phyloP scores from a whole-genome alignment of 2,797 vertebrate species.

The Botia kubotai region DNA sequence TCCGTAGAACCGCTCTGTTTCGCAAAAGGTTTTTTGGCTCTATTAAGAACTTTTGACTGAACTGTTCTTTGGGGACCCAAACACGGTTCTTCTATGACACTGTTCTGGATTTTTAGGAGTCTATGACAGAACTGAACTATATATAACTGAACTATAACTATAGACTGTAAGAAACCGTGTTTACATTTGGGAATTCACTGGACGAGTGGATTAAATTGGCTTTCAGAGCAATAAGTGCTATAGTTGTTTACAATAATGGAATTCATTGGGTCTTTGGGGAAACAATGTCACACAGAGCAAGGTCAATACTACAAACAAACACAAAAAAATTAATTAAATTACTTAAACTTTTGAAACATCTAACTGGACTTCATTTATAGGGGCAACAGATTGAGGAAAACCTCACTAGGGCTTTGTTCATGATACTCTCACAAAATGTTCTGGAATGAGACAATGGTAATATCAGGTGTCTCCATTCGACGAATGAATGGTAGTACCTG shows the following conservation, averaged over 20 bases:
- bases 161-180: neutral
- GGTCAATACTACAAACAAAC: neutral
- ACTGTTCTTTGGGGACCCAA: too few species aligned
- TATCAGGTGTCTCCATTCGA: conserved; percentile 37
- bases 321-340: neutral
- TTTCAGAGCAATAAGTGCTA: neutral
- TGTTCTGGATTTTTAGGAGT: too few species aligned
- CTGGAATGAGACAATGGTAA: conserved; percentile 25
- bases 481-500: conserved; percentile 24
- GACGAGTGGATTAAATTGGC: neutral
- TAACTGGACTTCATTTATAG: neutral
- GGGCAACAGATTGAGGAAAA: neutral
- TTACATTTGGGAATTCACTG: neutral
- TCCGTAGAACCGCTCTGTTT: too few species aligned
- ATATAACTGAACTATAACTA: too few species aligned
- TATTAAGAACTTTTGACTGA: too few species aligned
- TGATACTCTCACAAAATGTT: conserved; percentile 8
- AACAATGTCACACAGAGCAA: neutral
- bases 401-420: neutral
- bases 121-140: too few species aligned
- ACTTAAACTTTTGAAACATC: neutral
- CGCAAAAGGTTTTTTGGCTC: too few species aligned
- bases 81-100: too few species aligned
- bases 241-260: conserved; percentile 6
- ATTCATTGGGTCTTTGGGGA: neutral